Base-by-base conservation (phyloP, 2,113 vertebrate species). In the Ictalurus furcatus region DNA sequence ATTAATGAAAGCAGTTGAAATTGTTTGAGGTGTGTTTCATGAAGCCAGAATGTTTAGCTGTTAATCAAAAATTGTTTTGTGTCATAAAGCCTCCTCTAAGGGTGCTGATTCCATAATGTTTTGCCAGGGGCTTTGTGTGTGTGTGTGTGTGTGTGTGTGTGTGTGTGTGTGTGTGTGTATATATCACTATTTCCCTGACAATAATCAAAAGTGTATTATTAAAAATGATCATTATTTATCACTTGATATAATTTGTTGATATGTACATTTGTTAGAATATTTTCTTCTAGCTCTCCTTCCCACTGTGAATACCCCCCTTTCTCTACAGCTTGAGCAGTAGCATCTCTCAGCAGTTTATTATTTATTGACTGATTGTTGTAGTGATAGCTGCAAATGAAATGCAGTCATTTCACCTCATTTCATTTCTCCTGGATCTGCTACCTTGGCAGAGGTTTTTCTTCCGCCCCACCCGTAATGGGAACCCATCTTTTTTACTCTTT, bases 261-360 rank as follows among this genome's bases (percentile, higher is more conserved):
- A 93, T 94, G 94, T 94, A 93, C 82, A 90, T 56, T 90, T 94
- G 91, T 92, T 82, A 91, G 92, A 94, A 94, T 92, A 93, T 89
- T 87, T 88, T 84, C 90, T 76, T 87, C 89, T 90, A 89, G 85
- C 37, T 92, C 93, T 93, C 23, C 85, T 65, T 91, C 79, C 78
- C 21, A 30, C 19, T 91, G 82, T 92, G 74, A 88, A 87, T 83
- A 88, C 16, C 59, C 63, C 80, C 81, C 30, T 65, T 54, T 80
- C 89, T 81, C 89, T 88, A 95, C 94, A 94, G 95, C 94, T 95
- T 92, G 95, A 95, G 92, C 94, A 93, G 92, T 94, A 94, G 90
- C 92, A 88, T 88, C 90, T 89, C 90, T 90, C 21, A 44, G 91
- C 92, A 92, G 91, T 95, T 95, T 91, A 88, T 89, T 81, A 91